Percentiles rank a stretch among this genome's conserved stretches.
These are phyloP conservation scores for Fragum sueziense DNA, from an alignment of 2,888 invertebrate species.

Conservation along the genomic window DNA sequence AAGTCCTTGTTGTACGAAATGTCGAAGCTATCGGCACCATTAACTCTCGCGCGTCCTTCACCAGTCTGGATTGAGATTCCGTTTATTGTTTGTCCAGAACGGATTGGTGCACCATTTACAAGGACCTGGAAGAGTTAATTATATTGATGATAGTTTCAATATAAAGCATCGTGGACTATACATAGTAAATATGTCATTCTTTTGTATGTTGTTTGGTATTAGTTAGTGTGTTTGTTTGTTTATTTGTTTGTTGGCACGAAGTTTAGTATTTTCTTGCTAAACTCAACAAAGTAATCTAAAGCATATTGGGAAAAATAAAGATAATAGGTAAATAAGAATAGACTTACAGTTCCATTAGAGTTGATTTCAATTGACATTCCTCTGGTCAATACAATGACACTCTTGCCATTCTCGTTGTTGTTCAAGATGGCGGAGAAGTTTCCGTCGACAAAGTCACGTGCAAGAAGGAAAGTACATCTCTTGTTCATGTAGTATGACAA, in stretches of 20 bases:
- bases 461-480: conserved; percentile 91
- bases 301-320: too few species aligned
- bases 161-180: not conserved
- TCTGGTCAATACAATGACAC: conserved; percentile 61
- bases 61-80: not conserved
- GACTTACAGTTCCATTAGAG: conserved; percentile 64
- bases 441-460: conserved; percentile 90
- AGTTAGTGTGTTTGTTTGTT: too few species aligned
- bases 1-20: conserved; percentile 81
- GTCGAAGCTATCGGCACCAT: conserved; percentile 83
- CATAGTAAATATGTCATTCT: too few species aligned
- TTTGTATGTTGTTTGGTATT: too few species aligned
- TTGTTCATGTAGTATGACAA: conserved; percentile 89
- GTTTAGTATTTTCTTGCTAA: too few species aligned
- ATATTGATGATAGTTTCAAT: not conserved
- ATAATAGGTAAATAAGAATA: too few species aligned
- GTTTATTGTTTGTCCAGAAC: not conserved
- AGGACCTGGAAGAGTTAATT: conserved; percentile 12
- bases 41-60: conserved; percentile 78
- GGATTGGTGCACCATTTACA: conserved; percentile 1
- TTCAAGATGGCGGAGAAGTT: conserved; percentile 88
- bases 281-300: too few species aligned
- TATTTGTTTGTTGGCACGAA: too few species aligned
- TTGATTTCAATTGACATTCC: conserved; percentile 65
- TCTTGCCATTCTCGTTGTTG: conserved; percentile 51